Percentiles rank a stretch among this genome's conserved stretches.
phyloP scores from a whole-genome alignment of 2,888 invertebrate species.

The Spisula solida region DNA sequence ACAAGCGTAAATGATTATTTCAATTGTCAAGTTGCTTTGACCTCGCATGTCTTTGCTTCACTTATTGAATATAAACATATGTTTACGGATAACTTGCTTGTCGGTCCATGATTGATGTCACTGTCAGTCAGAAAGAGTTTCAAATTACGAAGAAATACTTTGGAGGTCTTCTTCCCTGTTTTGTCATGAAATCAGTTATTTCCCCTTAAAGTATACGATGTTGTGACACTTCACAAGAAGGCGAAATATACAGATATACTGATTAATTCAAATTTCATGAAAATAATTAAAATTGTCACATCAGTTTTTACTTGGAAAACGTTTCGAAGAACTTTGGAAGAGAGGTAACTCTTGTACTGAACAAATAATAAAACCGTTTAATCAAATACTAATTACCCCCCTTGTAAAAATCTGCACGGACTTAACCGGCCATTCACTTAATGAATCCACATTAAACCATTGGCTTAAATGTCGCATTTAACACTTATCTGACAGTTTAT shows the following conservation, averaged over 20 bases:
- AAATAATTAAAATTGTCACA: neutral
- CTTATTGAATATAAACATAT: slow-evolving; percentile 32
- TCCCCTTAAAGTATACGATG: neutral
- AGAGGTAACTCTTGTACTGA: neutral
- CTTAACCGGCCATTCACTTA: neutral
- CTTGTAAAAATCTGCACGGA: neutral
- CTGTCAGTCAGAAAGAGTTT: neutral
- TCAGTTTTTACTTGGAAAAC: neutral
- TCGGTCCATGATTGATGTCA: neutral
- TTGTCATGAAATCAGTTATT: neutral
- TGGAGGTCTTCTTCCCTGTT: neutral
- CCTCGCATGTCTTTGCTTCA: slow-evolving; percentile 33
- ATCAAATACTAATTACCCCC: neutral
- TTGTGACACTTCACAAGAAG: neutral
- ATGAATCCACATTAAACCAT: neutral
- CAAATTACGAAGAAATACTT: neutral
- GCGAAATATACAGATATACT: neutral
- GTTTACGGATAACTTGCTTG: slow-evolving; percentile 21
- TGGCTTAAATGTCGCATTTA: neutral
- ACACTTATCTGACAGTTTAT: neutral
- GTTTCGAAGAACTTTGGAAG: neutral
- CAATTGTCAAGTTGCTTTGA: slow-evolving; percentile 39
- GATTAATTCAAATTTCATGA: neutral
- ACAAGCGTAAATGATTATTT: slow-evolving; percentile 36
- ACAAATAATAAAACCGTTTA: neutral